Evolutionary conservation across 2,888 invertebrate genomes (phyloP).

Genomic region (Cephus pulcher): DNA sequence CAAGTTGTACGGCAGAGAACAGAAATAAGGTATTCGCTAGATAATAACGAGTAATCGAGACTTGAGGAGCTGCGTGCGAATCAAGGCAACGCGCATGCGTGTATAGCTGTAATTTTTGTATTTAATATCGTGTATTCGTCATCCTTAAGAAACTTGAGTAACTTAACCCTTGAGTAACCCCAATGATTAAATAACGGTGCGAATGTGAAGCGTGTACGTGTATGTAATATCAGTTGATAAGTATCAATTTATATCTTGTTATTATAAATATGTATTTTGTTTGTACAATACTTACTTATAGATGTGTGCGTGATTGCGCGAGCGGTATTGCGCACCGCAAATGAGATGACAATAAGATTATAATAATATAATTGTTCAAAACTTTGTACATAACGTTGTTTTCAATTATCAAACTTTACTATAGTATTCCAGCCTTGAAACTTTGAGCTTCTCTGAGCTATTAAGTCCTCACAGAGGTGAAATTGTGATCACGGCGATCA

Average conservation of each 20-base stretch:
- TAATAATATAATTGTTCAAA: background rate
- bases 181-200: slow-evolving; percentile 44
- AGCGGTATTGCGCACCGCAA: background rate
- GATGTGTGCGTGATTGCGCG: slow-evolving; percentile 16
- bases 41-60: too few relatives aligned
- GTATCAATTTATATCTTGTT: slow-evolving; percentile 59
- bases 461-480: too few relatives aligned
- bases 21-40: too few relatives aligned
- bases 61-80: too few relatives aligned
- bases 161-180: slow-evolving; percentile 4
- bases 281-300: slow-evolving; percentile 55
- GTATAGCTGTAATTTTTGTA: slow-evolving; percentile 35
- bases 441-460: too few relatives aligned
- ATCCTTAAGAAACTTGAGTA: slow-evolving; percentile 1
- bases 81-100: background rate
- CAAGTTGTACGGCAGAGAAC: too few relatives aligned
- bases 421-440: too few relatives aligned
- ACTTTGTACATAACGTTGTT: background rate
- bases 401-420: too few relatives aligned
- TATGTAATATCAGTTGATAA: slow-evolving; percentile 51
- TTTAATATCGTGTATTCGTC: slow-evolving; percentile 27
- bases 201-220: slow-evolving; percentile 52
- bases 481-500: too few relatives aligned
- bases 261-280: slow-evolving; percentile 57
- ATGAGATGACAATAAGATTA: background rate